Conservation (phyloP, 2,888 invertebrate species). For the Campopleginae sp. region DNA sequence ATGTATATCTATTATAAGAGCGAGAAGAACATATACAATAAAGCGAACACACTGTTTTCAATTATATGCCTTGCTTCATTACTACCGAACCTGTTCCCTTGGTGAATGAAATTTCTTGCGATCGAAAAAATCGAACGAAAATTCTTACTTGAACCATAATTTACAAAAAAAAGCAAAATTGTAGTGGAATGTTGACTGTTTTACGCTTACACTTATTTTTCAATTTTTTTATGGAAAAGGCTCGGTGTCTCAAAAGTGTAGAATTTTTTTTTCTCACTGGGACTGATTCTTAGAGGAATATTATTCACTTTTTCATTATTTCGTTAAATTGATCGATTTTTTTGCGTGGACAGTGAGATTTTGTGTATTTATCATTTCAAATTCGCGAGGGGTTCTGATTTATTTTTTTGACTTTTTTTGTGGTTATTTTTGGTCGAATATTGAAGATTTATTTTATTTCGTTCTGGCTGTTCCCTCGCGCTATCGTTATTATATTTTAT, state of each 20-base stretch:
- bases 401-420: background rate
- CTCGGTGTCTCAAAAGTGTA: background rate
- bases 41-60: constrained; percentile 82
- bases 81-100: background rate
- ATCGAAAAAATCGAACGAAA: background rate
- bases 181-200: background rate
- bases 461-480: background rate
- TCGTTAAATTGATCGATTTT: no score
- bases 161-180: background rate
- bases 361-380: no score
- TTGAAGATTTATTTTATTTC: background rate
- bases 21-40: constrained; percentile 80
- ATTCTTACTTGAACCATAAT: background rate
- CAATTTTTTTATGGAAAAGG: background rate
- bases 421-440: no score
- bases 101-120: background rate
- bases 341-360: background rate
- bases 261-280: no score
- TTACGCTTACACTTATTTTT: background rate
- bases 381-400: background rate
- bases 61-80: constrained; percentile 54
- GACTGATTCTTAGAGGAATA: no score
- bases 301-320: no score
- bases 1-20: constrained; percentile 79
- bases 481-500: background rate